Evolutionary conservation across 2,888 invertebrate genomes (phyloP), one percentile per base, ranked within the genome.

Genomic region (Drosophila macrothrix): DNA sequence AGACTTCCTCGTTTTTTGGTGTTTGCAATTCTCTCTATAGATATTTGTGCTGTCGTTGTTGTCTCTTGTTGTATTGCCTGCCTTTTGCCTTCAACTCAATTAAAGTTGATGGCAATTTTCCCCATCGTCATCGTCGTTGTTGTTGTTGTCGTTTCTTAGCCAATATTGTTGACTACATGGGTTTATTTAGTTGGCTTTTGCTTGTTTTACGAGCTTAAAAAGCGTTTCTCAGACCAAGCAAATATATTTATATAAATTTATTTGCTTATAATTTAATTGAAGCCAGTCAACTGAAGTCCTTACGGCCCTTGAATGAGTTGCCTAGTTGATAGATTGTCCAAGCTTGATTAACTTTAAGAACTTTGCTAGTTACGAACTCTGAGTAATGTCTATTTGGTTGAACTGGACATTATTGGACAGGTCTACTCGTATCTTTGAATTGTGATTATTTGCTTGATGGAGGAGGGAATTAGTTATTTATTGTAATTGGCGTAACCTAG

Each of bases 71-170:
- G 72, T 77, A 59, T 70, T 68, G 70, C 59, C 73, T 67, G 72
- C 58, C 73, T 73, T 82, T 66, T 80, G 73, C 76, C 87, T 78
- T 85, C 87, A 86, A 86, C 88, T 86, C 85, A 86, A 88, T 88
- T 86, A 86, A 86, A 88, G 85, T 86, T 84, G 85, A 88, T 86
- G 87, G 85, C 88, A 82, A 88, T 88, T 85, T 83, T 78, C 61
- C 56, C 62, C 72, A 66, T 76, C 71, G 58, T 71, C 64, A 56
- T 59, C 71, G 62, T 52, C 43, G 19, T 70, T 16, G 54, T 60
- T 60, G 28, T 70, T 61, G 58, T 53, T 80, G 80, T 76, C 76
- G 78, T 76, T 79, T 79, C 83, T 85, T 78, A 73, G 80, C 88
- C 84, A 88, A 84, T 84, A 88, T 88, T 85, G 85, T 78, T 82